Percentiles rank a stretch among this genome's conserved stretches.
Evolutionary conservation across 2,797 vertebrate genomes (phyloP).

Genomic region (Knipowitschia caucasica): DNA sequence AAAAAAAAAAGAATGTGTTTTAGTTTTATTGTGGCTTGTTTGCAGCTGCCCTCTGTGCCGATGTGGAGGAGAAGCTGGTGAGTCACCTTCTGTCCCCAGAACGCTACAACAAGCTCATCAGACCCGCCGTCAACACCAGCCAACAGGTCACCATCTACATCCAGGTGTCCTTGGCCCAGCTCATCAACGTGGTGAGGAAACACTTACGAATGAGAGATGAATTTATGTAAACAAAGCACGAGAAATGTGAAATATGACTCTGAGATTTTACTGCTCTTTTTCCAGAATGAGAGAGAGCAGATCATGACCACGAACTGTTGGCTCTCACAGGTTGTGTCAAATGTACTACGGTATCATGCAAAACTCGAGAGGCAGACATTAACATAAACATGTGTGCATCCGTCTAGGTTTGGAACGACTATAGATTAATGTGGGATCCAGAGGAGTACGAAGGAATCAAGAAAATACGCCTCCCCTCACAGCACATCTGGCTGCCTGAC

Average conservation of each 20-base stretch:
- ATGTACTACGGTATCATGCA: no score
- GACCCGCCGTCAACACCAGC: constrained; percentile 80
- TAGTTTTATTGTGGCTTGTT: not conserved
- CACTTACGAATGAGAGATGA: constrained; percentile 3
- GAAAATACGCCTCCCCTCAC: constrained; percentile 78
- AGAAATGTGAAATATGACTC: not conserved
- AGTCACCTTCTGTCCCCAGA: constrained; percentile 71
- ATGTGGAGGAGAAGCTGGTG: constrained; percentile 76
- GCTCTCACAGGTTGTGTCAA: constrained; percentile 85
- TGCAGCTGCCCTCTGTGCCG: constrained; percentile 68
- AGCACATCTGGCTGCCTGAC: constrained; percentile 83
- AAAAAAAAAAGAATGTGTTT: no score
- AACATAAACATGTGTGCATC: not conserved
- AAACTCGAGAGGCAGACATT: no score
- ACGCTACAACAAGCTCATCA: constrained; percentile 79
- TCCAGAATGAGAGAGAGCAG: constrained; percentile 96
- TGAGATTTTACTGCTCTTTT: constrained; percentile 46
- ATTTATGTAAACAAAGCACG: no score
- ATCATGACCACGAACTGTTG: constrained; percentile 98
- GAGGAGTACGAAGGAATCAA: constrained; percentile 80
- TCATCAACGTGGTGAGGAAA: constrained; percentile 78
- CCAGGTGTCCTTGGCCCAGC: constrained; percentile 79
- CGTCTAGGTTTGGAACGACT: constrained; percentile 75
- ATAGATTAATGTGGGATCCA: constrained; percentile 81
- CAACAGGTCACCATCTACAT: constrained; percentile 80